Conservation (phyloP, 2,797 vertebrate genomes). For the Cyclopterus lumpus region DNA sequence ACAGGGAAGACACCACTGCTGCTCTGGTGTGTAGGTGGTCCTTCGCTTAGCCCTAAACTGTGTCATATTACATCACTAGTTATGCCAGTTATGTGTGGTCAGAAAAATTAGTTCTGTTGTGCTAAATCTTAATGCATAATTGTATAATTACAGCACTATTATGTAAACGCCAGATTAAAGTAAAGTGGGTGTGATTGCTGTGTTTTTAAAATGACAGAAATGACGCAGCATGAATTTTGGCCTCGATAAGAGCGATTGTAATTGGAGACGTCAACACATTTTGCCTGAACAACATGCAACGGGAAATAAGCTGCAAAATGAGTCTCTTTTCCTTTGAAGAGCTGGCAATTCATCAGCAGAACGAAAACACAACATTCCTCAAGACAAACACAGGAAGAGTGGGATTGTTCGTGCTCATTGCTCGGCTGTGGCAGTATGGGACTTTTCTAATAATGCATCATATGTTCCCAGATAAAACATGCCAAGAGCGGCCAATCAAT, state of each 20-base stretch:
- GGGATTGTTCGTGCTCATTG: slow-evolving; percentile 52
- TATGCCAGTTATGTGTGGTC: slow-evolving; percentile 30
- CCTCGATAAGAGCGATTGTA: slow-evolving; percentile 2
- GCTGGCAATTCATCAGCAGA: slow-evolving; percentile 40
- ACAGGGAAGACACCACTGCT: slow-evolving; percentile 33
- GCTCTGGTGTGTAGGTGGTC: slow-evolving; percentile 59
- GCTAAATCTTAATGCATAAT: slow-evolving; percentile 16
- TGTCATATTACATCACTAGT: slow-evolving; percentile 40
- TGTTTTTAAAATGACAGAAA: slow-evolving; percentile 8
- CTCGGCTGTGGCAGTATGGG: slow-evolving; percentile 36
- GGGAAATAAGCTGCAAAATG: slow-evolving; percentile 34
- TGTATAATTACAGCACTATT: slow-evolving; percentile 15
- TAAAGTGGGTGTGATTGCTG: slow-evolving; percentile 1
- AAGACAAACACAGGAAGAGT: slow-evolving; percentile 78
- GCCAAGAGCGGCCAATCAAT: slow-evolving; percentile 19
- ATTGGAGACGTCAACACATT: slow-evolving; percentile 21
- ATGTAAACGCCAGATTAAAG: slow-evolving; percentile 12
- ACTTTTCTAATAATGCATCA: slow-evolving; percentile 17
- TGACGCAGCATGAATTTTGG: not conserved
- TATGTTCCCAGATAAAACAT: slow-evolving; percentile 16
- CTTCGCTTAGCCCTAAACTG: slow-evolving; percentile 11
- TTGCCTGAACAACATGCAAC: slow-evolving; percentile 1
- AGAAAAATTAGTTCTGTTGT: slow-evolving; percentile 36
- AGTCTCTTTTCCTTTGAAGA: slow-evolving; percentile 28
- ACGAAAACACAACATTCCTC: slow-evolving; percentile 74